phyloP scores from a whole-genome alignment of 1,140 invertebrate genomes.

The Brachionus rubens region DNA sequence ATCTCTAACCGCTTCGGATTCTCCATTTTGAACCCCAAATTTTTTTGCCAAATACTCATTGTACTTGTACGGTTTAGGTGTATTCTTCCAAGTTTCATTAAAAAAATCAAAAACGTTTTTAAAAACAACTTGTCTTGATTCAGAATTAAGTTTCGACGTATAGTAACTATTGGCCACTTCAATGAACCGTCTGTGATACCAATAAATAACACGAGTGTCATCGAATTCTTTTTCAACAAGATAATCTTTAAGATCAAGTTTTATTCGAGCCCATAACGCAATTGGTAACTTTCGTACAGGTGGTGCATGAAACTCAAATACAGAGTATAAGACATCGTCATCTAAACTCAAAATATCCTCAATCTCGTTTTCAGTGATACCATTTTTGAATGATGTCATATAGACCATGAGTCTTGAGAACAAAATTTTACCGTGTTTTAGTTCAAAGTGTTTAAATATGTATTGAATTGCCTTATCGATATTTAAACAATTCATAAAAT shows the following conservation, averaged over 20 bases:
- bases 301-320: conserved; percentile 49
- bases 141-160: neutral
- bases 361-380: conserved; percentile 53
- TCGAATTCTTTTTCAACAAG: conserved; percentile 66
- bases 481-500: neutral
- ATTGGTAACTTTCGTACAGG: conserved; percentile 51
- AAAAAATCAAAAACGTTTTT: conserved; percentile 41
- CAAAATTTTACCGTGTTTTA: neutral
- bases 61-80: conserved; percentile 30
- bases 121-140: neutral
- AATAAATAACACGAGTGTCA: conserved; percentile 49
- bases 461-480: conserved; percentile 13
- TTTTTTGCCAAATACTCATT: conserved; percentile 26
- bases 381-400: conserved; percentile 22
- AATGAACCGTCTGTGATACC: conserved; percentile 45
- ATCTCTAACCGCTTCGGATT: neutral
- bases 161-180: conserved; percentile 27
- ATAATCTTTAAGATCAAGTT: conserved; percentile 67
- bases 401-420: conserved; percentile 2
- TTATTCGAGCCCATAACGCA: conserved; percentile 68
- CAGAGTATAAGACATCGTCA: conserved; percentile 54
- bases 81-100: conserved; percentile 42
- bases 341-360: conserved; percentile 55
- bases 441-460: neutral
- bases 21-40: neutral